phyloP scores from a whole-genome alignment of 2,888 invertebrate species.

The Coelopa pilipes region DNA sequence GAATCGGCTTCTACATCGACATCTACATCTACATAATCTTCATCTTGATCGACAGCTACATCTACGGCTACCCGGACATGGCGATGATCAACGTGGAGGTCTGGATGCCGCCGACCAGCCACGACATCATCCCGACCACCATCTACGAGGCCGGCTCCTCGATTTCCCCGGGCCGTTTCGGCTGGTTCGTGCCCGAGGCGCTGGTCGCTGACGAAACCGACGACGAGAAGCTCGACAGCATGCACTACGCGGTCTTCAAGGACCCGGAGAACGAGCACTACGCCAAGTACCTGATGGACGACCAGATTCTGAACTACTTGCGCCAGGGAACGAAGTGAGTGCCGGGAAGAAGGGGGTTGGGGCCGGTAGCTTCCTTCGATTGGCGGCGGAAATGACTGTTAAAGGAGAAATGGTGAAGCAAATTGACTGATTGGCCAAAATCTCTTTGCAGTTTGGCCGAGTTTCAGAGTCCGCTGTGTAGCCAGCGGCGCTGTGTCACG shows the following conservation, averaged over 20 bases:
- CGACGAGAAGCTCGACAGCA: constrained; percentile 37
- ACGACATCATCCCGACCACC: constrained; percentile 65
- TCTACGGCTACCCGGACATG: constrained; percentile 20
- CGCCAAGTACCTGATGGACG: constrained; percentile 52
- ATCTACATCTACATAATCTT: no score
- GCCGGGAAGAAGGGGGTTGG: neutral
- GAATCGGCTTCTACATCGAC: no score
- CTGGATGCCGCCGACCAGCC: constrained; percentile 75
- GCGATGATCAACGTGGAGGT: constrained; percentile 75
- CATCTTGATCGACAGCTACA: neutral
- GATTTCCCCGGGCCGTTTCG: constrained; percentile 70
- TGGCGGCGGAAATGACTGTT: neutral
- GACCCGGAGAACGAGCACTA: constrained; percentile 50
- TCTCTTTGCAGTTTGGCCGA: constrained; percentile 35
- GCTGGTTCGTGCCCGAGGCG: constrained; percentile 73
- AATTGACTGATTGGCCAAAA: neutral
- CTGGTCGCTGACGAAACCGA: constrained; percentile 41
- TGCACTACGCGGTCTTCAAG: constrained; percentile 54
- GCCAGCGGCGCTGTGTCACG: constrained; percentile 62
- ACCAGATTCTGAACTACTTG: constrained; percentile 41
- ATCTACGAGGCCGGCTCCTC: constrained; percentile 69
- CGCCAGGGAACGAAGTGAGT: constrained; percentile 46
- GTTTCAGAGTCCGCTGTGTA: constrained; percentile 47
- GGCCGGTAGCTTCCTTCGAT: neutral
- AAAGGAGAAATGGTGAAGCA: neutral